Evolutionary conservation across 2,888 invertebrate genomes (phyloP), one percentile per base, ranked within the genome.

Genomic region (Hetaerina titia): DNA sequence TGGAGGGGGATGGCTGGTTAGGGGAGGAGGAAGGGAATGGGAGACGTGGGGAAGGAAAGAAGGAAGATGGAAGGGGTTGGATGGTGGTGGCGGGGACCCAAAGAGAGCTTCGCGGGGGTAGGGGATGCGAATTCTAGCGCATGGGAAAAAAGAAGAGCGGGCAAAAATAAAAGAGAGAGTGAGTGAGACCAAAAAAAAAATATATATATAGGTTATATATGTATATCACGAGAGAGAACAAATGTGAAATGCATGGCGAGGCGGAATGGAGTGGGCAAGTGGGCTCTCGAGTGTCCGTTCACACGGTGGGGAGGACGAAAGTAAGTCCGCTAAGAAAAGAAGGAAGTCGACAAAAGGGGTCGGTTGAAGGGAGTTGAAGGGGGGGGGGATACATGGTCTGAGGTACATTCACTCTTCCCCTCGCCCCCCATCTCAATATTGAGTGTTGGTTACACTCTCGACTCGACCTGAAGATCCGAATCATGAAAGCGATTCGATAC

Each of bases 251-350:
- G 74, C 74, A n/a, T 1, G 74, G 74, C 74, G 74, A 74, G 74
- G n/a, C 74, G 74, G 74, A 74, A 74, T 74, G 74, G 74, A 69
- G 69, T 17, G 69, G 69, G n/a, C 17, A 17, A 11, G 69, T 5
- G 69, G 69, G 69, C 69, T 11, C 69, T 22, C 11, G 81, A 81
- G 31, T 81, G 81, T n/a, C 31, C 31, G 81, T 81, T 81, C 81
- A 81, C 81, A 31, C 11, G 25, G 81, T 11, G 81, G 11, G 81
- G 81, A 22, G 22, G 81, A 25, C 9, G 15, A 25, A 11, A 15
- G 2, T 4, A 31, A 69, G 31, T 81, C 81, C 81, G 81, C 81
- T 81, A 81, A 81, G 81, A 81, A 81, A 81, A 81, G 81, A 81
- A 81, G 81, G 81, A 81, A 81, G 81, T 31, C 25, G 81, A 31